phyloP scores from a whole-genome alignment of 2,113 vertebrate species.

The Andinoacara biseriatus region DNA sequence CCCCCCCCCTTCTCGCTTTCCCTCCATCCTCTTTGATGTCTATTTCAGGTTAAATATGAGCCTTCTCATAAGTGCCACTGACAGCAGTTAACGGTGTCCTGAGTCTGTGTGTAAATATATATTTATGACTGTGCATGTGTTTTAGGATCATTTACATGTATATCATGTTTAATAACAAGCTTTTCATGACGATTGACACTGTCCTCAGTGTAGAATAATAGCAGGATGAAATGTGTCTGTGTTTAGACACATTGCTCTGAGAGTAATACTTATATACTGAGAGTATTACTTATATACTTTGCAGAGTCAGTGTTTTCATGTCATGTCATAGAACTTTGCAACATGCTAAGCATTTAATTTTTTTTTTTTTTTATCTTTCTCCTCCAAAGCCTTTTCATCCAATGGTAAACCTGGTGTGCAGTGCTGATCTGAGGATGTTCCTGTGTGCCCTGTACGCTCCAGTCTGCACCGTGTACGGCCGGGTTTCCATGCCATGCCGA shows the following conservation, averaged over 20 bases:
- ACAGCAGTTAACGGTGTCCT: conserved; percentile 16
- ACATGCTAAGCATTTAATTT: not conserved
- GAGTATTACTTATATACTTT: not conserved
- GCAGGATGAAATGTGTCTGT: not conserved
- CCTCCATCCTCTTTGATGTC: conserved; percentile 40
- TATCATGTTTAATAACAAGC: conserved; percentile 17
- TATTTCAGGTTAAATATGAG: conserved; percentile 53
- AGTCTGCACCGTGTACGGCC: conserved; percentile 92
- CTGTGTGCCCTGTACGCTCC: conserved; percentile 95
- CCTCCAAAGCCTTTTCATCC: conserved; percentile 91
- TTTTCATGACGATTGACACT: not conserved
- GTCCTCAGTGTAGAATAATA: not conserved
- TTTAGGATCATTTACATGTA: not conserved
- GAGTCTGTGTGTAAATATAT: not conserved
- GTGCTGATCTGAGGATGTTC: conserved; percentile 91
- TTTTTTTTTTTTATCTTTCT: not conserved
- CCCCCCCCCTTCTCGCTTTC: conserved; percentile 5
- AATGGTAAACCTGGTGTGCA: conserved; percentile 97
- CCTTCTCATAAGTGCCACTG: conserved; percentile 10
- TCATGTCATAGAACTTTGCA: not conserved
- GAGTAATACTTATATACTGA: not conserved
- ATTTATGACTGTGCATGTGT: not conserved
- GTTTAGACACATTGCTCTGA: conserved; percentile 1
- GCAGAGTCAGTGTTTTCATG: not conserved
- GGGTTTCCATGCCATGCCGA: conserved; percentile 91